Evolutionary conservation across 2,113 vertebrate genomes (phyloP), one percentile per base, ranked within the genome.

Genomic region (Prionailurus bengalensis): DNA sequence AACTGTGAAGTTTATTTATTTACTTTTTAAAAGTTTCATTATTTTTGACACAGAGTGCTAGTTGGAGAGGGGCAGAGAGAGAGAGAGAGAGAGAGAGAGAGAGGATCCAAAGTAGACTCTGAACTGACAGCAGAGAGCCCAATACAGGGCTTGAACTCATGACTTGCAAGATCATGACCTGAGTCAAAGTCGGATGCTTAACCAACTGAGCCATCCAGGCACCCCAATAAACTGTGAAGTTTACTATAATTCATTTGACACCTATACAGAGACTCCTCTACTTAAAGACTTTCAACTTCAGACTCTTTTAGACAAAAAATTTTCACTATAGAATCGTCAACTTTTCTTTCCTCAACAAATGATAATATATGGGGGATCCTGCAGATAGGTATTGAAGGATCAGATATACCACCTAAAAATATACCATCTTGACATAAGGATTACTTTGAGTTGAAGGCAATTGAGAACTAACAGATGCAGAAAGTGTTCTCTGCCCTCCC

Each of bases 381-480:
- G 1, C 17, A 90, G 66, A 16, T 36, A 42, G 65, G 2, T 80
- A 19, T 81, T 96, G 42, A 94, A 79, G 89, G 42, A 79, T 82
- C 14, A 76, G 51, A 55, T 14, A 12, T 39, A 4, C 11, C 17
- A 45, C n/a, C 33, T 66, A 4, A 17, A 79, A 87, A 71, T 84
- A 84, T 42, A 55, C 15, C 27, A 90, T 21, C 58, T 82, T 81
- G 61, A 85, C 36, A 58, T 4, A 36, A 83, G 48, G 33, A 63
- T 55, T 66, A 79, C 68, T 84, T 94, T 84, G 55, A 94, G 65
- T 51, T 85, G 61, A 95, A 63, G 15, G 39, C 12, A 88, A 76
- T 0, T 93, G 33, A 63, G 6, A 78, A 80, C 81, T 27, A 92
- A 53, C 21, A 70, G 23, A 42, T 19, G 4, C 14, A 96, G 48